These are phyloP conservation scores for Penaeus japonicus DNA, from an alignment of 1,140 invertebrate genomes.

Conservation along the genomic window DNA sequence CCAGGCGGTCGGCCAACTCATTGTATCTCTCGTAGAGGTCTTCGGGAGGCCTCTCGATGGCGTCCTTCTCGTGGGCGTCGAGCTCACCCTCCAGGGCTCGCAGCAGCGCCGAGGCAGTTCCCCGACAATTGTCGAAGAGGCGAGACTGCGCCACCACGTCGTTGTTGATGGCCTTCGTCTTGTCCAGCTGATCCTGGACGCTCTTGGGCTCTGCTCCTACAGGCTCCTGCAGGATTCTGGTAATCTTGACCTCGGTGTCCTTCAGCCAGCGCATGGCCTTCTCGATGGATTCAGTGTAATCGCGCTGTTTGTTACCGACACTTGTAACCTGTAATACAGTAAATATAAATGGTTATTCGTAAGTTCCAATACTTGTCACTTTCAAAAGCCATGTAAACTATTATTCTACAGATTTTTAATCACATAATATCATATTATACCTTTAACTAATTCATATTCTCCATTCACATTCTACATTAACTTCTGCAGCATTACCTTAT, in stretches of 20 bases:
- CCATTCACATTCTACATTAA: too few species aligned
- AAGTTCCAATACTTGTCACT: too few species aligned
- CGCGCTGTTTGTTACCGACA: constrained; percentile 78
- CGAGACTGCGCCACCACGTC: constrained; percentile 86
- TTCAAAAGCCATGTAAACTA: too few species aligned
- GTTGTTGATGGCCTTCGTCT: constrained; percentile 83
- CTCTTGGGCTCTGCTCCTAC: constrained; percentile 85
- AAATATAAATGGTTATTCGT: neutral
- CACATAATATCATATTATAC: neutral
- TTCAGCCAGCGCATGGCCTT: constrained; percentile 84
- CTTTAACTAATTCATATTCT: neutral
- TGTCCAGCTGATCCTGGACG: constrained; percentile 85
- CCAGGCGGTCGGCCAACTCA: constrained; percentile 75
- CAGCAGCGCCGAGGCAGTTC: constrained; percentile 76
- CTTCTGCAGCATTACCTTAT: constrained; percentile 64
- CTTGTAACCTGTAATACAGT: constrained; percentile 70
- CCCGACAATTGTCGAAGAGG: constrained; percentile 81
- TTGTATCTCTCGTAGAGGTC: constrained; percentile 81
- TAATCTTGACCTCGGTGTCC: constrained; percentile 80
- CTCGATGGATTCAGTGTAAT: constrained; percentile 84
- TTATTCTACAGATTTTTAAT: neutral
- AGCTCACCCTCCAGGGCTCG: constrained; percentile 81
- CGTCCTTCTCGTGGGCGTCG: constrained; percentile 77
- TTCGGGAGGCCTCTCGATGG: constrained; percentile 80
- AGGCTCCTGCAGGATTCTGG: constrained; percentile 79